Base-by-base conservation (phyloP, 2,888 invertebrate genomes). In the Dolichopus griseipennis region DNA sequence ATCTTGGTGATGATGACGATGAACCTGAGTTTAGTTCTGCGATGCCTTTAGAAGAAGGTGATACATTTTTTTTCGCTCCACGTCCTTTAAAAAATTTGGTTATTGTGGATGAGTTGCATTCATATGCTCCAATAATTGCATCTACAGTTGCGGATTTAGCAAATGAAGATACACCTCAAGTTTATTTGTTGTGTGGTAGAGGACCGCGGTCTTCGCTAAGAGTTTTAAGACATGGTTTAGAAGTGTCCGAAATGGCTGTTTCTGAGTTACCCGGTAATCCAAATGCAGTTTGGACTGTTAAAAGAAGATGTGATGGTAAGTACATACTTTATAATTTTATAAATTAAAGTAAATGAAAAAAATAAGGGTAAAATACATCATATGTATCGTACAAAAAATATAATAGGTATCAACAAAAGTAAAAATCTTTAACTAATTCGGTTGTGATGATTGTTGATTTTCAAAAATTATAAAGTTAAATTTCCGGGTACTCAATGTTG, bases 221-320 rank as follows among this genome's bases (percentile, higher is more conserved):
- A 76, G 95, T 98, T 0, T 83, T 99, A 12, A 86, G 99, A 33
- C 99, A 99, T 81, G 99, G 99, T 74, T 84, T 99, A 66, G 99
- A 98, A 85, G 97, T 99, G 1, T 94, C 97, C 0, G 99, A 99
- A 83, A 99, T 99, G 99, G 99, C 99, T 69, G 97, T 99, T 3
- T 97, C 97, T 33, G 99, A 99, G 82, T 84, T 99, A 73, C 99
- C 99, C n/a, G 98, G 98, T 78, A 98, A 96, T 78, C 99, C 99
- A 2, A 99, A 97, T 84, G 98, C 98, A 75, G 99, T 99, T 2
- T 99, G 99, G 99, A 99, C 99, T 41, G 99, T 99, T 22, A 94
- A 96, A 79, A 88, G 92, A 76, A 89, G 95, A 80, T 89, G 93
- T 78, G 98, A 99, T 85, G 99, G 97, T 97, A 83, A 91, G 90